Evolutionary conservation across 2,797 vertebrate species (phyloP), one percentile per base, ranked within the genome.

Genomic region (Macropodus opercularis): DNA sequence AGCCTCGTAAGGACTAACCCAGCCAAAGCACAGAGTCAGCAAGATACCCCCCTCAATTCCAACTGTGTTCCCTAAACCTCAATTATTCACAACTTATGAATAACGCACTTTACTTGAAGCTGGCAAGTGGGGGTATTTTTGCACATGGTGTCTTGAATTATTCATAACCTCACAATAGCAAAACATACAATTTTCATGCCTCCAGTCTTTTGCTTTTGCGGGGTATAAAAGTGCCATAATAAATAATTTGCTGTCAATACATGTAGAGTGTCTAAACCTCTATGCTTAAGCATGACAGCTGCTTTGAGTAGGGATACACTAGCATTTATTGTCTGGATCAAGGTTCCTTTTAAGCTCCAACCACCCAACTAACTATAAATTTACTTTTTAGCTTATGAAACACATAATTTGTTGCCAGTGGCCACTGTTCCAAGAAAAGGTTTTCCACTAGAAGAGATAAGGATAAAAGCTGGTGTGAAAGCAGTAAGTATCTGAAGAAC

Each of bases 21-120:
- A 77, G 56, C 77, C 80, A 77, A 80, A 87, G 70, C 74, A 63
- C 68, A 55, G 60, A 79, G 75, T 90, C 87, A 88, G 90, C 90
- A 87, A 83, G 15, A 85, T 79, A 66, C 32, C 15, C 58, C 48
- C 54, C 60, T 43, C 43, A 41, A 57, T 69, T 84, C 75, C 74
- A 59, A 79, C 63, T 47, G 58, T 59, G 70, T 59, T 89, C 78
- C 72, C 80, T 66, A 75, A 84, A 87, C 67, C 68, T 91, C 85
- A 89, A 90, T 91, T 86, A 91, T 91, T 91, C 80, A 91, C 80
- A 79, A 77, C 83, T 89, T 89, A 87, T 90, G 89, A 90, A 89
- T 86, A 89, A 91, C 81, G 69, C 82, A 88, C 85, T 83, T 87
- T 75, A 87, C 84, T 83, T 81, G 83, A 70, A 87, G 81, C 75